Percentiles rank a stretch among this genome's conserved stretches.
Conservation (phyloP, 2,113 vertebrate species). For the Genyomyrus donnyi region DNA sequence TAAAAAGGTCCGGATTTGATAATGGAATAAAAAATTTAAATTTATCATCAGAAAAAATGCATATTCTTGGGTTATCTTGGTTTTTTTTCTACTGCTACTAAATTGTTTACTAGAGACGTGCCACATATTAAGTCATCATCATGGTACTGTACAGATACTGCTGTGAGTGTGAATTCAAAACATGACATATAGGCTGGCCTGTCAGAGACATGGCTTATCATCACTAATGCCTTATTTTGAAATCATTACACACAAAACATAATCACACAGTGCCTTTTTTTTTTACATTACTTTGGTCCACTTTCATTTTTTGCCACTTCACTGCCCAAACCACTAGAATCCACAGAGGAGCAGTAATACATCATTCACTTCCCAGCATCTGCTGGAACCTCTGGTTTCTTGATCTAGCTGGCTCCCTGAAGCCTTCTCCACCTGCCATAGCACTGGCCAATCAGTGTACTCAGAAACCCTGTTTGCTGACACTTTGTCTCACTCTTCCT, state of each 20-base stretch:
- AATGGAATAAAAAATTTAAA: not conserved
- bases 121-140: not conserved
- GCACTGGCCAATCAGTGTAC: conserved; percentile 70
- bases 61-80: not conserved
- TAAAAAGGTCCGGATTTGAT: not conserved
- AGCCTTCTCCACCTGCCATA: conserved; percentile 72
- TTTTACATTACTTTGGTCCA: conserved; percentile 8
- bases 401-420: conserved; percentile 69
- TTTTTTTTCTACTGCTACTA: not conserved
- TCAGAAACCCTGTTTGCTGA: conserved; percentile 38
- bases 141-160: not conserved
- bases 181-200: not conserved
- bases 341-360: conserved; percentile 67
- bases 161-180: not conserved
- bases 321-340: conserved; percentile 69
- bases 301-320: conserved; percentile 53
- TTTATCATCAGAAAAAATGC: not conserved
- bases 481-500: conserved; percentile 1
- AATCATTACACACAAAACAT: not conserved
- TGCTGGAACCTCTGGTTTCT: conserved; percentile 68
- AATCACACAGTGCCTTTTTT: not conserved
- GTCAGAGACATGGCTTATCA: not conserved
- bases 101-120: not conserved
- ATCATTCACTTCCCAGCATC: conserved; percentile 74
- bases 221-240: not conserved